Base-by-base conservation (phyloP, 2,797 vertebrate genomes). In the Graptemys geographica region DNA sequence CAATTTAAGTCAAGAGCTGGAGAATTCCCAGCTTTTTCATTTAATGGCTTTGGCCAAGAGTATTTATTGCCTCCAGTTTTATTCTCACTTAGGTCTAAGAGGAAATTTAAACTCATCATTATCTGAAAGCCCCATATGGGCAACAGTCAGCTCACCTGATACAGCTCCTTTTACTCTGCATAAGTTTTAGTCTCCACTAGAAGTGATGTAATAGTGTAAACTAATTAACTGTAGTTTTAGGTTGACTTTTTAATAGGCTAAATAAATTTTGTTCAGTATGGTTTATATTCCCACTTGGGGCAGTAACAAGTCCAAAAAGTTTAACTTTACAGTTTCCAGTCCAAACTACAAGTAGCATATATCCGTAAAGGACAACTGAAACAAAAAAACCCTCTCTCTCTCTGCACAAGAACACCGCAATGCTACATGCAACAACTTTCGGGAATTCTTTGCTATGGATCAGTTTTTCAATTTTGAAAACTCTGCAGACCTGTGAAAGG, bases 21-120 rank as follows among this genome's bases (percentile, higher is more conserved):
- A 99, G 98, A 98, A 98, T 98, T 98, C 98, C 98, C 98, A 98
- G 98, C 98, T 98, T 98, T 98, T 98, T 98, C 98, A 97, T 98
- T 98, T 98, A 99, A 99, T 98, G 98, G 98, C 98, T 98, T 98
- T 97, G 98, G 97, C 98, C 98, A 98, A 97, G 98, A 98, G 97
- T 98, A 98, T 98, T 99, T 99, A 99, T 98, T 98, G 98, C 98
- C 98, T 98, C 97, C 97, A 98, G 98, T 98, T 98, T 98, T 98
- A 98, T 98, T 98, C 98, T 98, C 98, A 98, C 98, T 98, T 98
- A 98, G 98, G 97, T 98, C 98, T 98, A 98, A 98, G 98, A 98
- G 98, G 98, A 98, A 98, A 98, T 98, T 98, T 98, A 98, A 98
- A 98, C 98, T 98, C 98, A 98, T 99, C 98, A 98, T 98, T 99